These are phyloP conservation scores for Phyllostomus discolor DNA, from an alignment of 2,113 vertebrate genomes.

Conservation along the genomic window DNA sequence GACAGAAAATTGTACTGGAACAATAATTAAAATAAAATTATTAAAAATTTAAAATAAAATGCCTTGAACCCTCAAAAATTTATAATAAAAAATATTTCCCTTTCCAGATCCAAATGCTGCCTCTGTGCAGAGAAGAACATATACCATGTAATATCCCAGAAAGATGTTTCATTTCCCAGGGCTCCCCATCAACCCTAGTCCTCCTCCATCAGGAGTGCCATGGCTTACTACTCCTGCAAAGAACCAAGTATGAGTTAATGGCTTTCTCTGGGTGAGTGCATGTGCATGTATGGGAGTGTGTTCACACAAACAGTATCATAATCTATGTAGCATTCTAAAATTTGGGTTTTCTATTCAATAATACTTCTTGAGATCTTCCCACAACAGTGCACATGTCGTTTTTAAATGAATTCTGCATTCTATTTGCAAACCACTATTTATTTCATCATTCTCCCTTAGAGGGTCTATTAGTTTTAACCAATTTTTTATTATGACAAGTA, in stretches of 20 bases:
- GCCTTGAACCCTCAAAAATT: too few species aligned
- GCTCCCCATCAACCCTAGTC: not conserved
- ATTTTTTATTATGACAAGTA: not conserved
- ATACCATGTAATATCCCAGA: not conserved
- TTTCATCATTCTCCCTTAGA: not conserved
- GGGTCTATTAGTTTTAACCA: not conserved
- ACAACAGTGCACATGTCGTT: not conserved
- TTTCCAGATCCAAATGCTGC: not conserved
- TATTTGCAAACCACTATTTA: not conserved
- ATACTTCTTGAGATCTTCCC: not conserved
- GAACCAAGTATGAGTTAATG: not conserved
- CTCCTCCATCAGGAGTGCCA: not conserved
- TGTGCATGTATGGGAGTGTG: too few species aligned
- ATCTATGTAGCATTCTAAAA: not conserved
- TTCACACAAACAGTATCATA: not conserved
- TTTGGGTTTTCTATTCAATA: not conserved
- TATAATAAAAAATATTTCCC: not conserved
- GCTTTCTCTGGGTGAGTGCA: not conserved
- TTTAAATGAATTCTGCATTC: not conserved
- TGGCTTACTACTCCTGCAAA: not conserved
- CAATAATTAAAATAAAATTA: too few species aligned
- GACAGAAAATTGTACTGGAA: too few species aligned
- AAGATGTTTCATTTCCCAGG: fast-evolving
- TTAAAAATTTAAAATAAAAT: too few species aligned
- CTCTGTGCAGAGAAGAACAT: not conserved